These are phyloP conservation scores for Watersipora subatra DNA, from an alignment of 1,140 invertebrate genomes.

Conservation along the genomic window DNA sequence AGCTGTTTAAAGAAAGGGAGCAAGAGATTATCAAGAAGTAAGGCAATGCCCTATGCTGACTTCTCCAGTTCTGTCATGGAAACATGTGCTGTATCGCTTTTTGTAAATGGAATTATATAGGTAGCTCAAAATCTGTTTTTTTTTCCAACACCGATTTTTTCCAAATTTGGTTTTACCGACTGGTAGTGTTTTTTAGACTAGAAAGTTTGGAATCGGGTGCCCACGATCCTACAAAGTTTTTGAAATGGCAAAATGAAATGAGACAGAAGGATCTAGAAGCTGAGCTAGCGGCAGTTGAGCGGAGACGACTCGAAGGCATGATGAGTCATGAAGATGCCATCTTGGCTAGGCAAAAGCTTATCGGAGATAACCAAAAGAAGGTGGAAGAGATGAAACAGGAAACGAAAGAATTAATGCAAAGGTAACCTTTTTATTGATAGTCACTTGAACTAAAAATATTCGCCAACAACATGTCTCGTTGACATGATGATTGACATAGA, in stretches of 20 bases:
- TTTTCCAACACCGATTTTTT: too few relatives aligned
- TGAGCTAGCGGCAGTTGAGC: constrained; percentile 29
- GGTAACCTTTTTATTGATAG: neutral
- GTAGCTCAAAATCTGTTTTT: too few relatives aligned
- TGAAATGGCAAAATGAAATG: constrained; percentile 38
- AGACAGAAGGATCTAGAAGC: constrained; percentile 28
- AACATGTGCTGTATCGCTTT: neutral
- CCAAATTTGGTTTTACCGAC: too few relatives aligned
- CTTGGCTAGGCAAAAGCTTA: constrained; percentile 29
- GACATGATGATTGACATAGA: too few relatives aligned
- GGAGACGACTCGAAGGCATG: constrained; percentile 30
- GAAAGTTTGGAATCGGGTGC: constrained; percentile 32
- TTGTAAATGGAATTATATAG: too few relatives aligned
- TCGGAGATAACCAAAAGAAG: constrained; percentile 28
- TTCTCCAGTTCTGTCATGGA: neutral
- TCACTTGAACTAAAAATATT: too few relatives aligned
- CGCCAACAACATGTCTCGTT: too few relatives aligned
- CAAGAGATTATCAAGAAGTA: constrained; percentile 32
- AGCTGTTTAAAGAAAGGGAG: constrained; percentile 33
- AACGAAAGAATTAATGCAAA: constrained; percentile 4
- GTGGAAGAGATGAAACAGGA: constrained; percentile 34
- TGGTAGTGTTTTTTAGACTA: too few relatives aligned
- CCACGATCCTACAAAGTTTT: constrained; percentile 28
- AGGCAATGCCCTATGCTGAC: too few relatives aligned
- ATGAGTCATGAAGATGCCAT: constrained; percentile 41